phyloP scores from a whole-genome alignment of 2,113 vertebrate genomes.

The Brachionichthys hirsutus region DNA sequence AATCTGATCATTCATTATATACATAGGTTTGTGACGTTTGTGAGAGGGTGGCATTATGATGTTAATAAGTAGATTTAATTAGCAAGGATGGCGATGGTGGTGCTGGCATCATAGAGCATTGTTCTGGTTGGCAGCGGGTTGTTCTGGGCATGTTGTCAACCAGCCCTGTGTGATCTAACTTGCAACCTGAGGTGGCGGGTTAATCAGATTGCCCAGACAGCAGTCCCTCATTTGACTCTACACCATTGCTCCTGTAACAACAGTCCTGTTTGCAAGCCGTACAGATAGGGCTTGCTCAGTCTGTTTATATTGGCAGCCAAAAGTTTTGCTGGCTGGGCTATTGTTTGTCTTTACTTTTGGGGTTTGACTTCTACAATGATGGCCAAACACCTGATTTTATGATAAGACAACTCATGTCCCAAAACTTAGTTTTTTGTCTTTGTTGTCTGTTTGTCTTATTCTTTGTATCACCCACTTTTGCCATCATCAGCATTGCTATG shows the following conservation, averaged over 20 bases:
- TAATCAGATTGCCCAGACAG: conserved; percentile 54
- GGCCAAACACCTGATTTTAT: conserved; percentile 70
- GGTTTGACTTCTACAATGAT: conserved; percentile 37
- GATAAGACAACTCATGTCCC: conserved; percentile 29
- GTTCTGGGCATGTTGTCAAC: conserved; percentile 37
- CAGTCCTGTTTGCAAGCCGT: conserved; percentile 29
- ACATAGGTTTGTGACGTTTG: not conserved
- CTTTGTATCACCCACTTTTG: conserved; percentile 40
- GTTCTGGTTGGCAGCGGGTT: conserved; percentile 13
- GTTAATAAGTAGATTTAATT: conserved; percentile 44
- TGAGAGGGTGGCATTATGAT: conserved; percentile 4
- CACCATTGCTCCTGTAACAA: conserved; percentile 31
- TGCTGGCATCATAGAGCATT: conserved; percentile 15
- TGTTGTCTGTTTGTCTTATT: conserved; percentile 14
- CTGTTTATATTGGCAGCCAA: conserved; percentile 64
- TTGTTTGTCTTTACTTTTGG: conserved; percentile 58
- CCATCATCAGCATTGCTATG: conserved; percentile 37
- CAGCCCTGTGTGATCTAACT: conserved; percentile 45
- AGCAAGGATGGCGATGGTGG: conserved; percentile 13
- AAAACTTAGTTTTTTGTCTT: conserved; percentile 23
- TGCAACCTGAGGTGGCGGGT: conserved; percentile 52
- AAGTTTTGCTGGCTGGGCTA: conserved; percentile 54
- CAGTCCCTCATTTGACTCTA: conserved; percentile 31
- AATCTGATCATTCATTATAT: not conserved
- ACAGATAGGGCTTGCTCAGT: conserved; percentile 37